These are phyloP conservation scores for Synergus gifuensis DNA, from an alignment of 2,888 invertebrate genomes.

Conservation along the genomic window DNA sequence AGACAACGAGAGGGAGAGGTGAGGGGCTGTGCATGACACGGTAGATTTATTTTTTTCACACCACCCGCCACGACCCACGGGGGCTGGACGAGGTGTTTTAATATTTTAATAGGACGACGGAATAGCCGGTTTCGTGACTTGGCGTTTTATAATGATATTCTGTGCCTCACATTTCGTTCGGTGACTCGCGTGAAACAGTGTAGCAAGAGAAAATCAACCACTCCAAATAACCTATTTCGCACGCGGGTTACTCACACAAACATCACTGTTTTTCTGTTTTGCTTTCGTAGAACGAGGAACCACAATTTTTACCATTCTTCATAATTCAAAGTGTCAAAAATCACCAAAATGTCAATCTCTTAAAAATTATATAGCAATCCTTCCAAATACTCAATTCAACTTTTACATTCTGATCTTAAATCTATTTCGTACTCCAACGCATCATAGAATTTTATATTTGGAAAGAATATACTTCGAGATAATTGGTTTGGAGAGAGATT, in stretches of 20 bases:
- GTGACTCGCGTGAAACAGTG: constrained; percentile 60
- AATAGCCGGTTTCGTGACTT: constrained; percentile 76
- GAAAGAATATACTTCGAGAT: neutral
- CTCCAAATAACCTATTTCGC: constrained; percentile 69
- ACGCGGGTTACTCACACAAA: constrained; percentile 43
- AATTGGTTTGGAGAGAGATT: no score
- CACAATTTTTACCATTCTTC: neutral
- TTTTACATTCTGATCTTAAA: no score
- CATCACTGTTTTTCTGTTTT: constrained; percentile 13
- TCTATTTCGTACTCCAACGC: no score
- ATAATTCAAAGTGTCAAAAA: neutral
- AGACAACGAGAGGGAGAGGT: constrained; percentile 67
- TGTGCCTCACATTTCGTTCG: constrained; percentile 71
- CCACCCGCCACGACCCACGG: constrained; percentile 71
- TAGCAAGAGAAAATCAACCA: constrained; percentile 70
- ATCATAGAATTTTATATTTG: neutral
- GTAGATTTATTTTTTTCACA: constrained; percentile 77
- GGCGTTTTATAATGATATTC: constrained; percentile 77
- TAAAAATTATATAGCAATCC: neutral
- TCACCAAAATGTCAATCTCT: neutral
- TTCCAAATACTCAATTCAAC: neutral
- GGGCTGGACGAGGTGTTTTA: constrained; percentile 76
- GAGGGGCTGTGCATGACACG: constrained; percentile 76
- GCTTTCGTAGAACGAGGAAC: neutral
- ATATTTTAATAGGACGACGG: constrained; percentile 77